Conservation (phyloP, 2,113 vertebrate genomes). For the Platycercus adscitus region DNA sequence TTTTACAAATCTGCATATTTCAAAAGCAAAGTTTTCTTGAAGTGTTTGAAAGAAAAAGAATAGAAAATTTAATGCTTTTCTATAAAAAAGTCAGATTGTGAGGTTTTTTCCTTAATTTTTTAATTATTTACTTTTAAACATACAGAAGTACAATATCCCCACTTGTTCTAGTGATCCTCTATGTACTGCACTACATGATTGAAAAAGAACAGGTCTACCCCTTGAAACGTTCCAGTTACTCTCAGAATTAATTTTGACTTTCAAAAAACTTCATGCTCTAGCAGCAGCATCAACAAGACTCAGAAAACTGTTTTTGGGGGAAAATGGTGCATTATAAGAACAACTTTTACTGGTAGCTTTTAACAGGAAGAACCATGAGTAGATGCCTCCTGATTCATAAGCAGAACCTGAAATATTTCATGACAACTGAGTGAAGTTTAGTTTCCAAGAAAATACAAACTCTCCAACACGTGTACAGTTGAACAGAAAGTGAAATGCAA, state of each 20-base stretch:
- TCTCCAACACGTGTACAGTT: neutral
- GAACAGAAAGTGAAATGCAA: neutral
- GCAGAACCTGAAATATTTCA: constrained; percentile 41
- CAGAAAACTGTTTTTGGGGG: neutral
- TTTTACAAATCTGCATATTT: neutral
- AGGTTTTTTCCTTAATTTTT: neutral
- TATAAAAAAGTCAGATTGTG: neutral
- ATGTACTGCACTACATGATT: neutral
- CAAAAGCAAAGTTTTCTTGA: neutral
- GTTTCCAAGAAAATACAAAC: neutral
- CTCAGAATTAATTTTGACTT: constrained; percentile 79
- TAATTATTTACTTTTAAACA: neutral
- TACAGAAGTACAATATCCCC: neutral
- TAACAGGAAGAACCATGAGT: constrained; percentile 22
- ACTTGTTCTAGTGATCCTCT: neutral
- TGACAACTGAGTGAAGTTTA: constrained; percentile 12
- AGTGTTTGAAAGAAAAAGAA: neutral
- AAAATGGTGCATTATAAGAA: neutral
- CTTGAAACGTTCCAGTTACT: constrained; percentile 74
- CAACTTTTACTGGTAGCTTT: constrained; percentile 31
- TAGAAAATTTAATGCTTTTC: neutral
- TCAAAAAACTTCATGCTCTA: constrained; percentile 81
- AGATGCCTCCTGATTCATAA: neutral
- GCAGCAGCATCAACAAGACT: constrained; percentile 63
- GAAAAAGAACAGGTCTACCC: neutral